These are phyloP conservation scores for Netelia virgata DNA, from an alignment of 2,888 invertebrate species.

Conservation along the genomic window DNA sequence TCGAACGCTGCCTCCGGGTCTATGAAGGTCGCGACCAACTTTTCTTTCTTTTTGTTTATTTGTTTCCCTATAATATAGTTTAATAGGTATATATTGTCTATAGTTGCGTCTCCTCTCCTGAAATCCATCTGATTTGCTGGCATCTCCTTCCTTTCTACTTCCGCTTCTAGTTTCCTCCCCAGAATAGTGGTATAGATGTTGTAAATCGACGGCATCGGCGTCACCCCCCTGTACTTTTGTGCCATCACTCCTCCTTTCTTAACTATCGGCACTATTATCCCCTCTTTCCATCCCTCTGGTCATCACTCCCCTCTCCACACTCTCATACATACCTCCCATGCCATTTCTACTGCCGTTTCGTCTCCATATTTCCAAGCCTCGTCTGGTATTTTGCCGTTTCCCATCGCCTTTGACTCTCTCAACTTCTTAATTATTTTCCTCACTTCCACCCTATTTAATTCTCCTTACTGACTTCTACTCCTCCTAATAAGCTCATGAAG, in stretches of 20 bases:
- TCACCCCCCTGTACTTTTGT: not conserved
- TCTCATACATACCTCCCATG: not conserved
- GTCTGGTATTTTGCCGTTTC: not conserved
- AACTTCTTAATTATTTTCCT: not conserved
- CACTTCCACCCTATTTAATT: not conserved
- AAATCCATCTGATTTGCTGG: not conserved
- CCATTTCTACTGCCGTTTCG: not conserved
- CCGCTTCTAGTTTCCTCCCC: not conserved
- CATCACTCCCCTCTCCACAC: slow-evolving; percentile 21
- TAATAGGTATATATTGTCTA: not conserved
- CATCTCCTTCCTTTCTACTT: not conserved
- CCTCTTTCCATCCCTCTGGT: not conserved
- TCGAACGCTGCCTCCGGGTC: not conserved
- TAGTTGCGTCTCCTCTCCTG: not conserved
- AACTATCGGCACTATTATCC: not conserved
- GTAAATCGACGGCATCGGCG: not conserved
- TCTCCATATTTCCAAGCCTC: not conserved
- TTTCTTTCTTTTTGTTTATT: not conserved
- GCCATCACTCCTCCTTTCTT: not conserved
- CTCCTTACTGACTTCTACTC: not conserved
- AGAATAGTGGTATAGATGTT: not conserved
- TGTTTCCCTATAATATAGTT: not conserved
- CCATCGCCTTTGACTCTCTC: not conserved
- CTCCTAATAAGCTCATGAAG: not conserved
- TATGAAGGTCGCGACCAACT: not conserved